These are phyloP conservation scores for Trichechus manatus DNA, from an alignment of 2,113 vertebrate species.

Conservation along the genomic window DNA sequence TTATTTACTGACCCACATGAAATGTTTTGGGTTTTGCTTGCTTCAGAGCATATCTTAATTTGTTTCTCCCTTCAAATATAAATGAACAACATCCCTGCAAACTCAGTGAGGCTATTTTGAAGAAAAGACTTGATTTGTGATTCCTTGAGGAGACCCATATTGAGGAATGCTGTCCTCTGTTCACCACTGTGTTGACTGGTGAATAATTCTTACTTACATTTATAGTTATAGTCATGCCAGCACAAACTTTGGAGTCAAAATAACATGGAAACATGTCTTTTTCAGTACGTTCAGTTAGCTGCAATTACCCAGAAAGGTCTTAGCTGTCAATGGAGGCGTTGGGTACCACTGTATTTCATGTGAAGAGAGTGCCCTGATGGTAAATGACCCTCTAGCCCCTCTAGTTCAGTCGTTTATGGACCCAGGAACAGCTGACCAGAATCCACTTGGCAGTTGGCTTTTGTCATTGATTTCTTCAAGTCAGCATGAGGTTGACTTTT, in stretches of 20 bases:
- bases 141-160: not conserved
- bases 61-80: slow-evolving; percentile 2
- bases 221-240: not conserved
- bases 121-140: not conserved
- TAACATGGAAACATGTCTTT: not conserved
- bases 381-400: not conserved
- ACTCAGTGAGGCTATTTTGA: not conserved
- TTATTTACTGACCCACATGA: not conserved
- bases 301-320: not conserved
- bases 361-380: not conserved
- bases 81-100: not conserved
- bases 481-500: not conserved
- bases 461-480: not conserved
- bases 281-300: not conserved
- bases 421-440: not conserved
- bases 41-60: not conserved
- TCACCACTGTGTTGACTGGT: not conserved
- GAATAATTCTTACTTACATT: not conserved
- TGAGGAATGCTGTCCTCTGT: not conserved
- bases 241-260: not conserved
- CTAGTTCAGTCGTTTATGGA: not conserved
- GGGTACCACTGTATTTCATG: not conserved
- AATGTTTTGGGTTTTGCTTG: not conserved
- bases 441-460: not conserved
- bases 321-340: not conserved